Conservation (phyloP, 2,113 vertebrate genomes). For the Eptesicus fuscus region DNA sequence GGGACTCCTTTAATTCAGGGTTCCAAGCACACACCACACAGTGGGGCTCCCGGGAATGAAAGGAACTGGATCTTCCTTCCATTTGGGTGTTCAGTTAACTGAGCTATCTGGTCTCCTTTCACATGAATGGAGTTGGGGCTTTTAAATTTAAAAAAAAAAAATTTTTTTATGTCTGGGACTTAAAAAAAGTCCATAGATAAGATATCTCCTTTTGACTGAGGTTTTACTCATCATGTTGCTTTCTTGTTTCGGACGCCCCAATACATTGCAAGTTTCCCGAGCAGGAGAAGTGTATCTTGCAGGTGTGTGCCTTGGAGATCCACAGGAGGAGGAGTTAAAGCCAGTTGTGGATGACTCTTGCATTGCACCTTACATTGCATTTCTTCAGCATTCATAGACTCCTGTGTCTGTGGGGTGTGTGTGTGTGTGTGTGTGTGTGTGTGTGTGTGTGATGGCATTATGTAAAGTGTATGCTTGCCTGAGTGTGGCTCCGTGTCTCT, state of each 20-base stretch:
- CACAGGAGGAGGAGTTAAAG: slow-evolving; percentile 59
- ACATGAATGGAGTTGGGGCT: slow-evolving; percentile 12
- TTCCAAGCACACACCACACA: slow-evolving; percentile 31
- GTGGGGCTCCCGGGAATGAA: slow-evolving; percentile 29
- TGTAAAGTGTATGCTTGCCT: not conserved
- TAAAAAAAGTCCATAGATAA: slow-evolving; percentile 40
- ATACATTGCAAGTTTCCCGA: slow-evolving; percentile 64
- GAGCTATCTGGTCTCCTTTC: slow-evolving; percentile 57
- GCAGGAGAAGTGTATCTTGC: slow-evolving; percentile 66
- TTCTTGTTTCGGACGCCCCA: slow-evolving; percentile 64
- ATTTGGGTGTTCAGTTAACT: slow-evolving; percentile 53
- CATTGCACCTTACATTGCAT: not conserved
- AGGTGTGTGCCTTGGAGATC: slow-evolving; percentile 64
- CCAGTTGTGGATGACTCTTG: slow-evolving; percentile 52
- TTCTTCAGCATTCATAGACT: slow-evolving; percentile 40
- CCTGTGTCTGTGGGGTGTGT: not conserved
- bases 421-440: not conserved
- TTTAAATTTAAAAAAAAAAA: too few species aligned
- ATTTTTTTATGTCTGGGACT: too few species aligned
- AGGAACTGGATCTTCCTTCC: slow-evolving; percentile 48
- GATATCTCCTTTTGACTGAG: slow-evolving; percentile 56
- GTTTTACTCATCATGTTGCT: slow-evolving; percentile 60
- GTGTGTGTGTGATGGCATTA: not conserved
- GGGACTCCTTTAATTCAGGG: slow-evolving; percentile 25
- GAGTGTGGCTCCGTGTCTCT: slow-evolving; percentile 15